Evolutionary conservation across 2,797 vertebrate species (phyloP).

Genomic region (Rhodeus uyekii): DNA sequence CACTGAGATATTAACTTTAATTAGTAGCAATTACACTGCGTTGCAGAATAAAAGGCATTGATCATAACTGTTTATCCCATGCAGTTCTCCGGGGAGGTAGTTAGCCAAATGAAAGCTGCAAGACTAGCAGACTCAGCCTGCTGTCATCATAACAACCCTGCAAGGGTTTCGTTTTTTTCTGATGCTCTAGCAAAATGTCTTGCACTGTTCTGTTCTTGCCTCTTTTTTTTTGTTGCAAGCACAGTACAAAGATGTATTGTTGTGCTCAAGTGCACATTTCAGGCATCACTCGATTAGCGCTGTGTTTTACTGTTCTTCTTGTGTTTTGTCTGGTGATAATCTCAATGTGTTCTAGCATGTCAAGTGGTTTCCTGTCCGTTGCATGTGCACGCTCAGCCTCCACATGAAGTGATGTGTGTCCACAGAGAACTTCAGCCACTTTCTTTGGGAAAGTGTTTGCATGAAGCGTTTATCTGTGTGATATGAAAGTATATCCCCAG

Average conservation of each 20-base stretch:
- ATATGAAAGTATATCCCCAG: neutral
- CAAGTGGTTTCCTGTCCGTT: conserved; percentile 17
- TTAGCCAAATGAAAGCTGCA: conserved; percentile 39
- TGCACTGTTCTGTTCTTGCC: neutral
- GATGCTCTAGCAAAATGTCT: conserved; percentile 34
- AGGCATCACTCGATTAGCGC: conserved; percentile 4
- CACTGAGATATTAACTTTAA: conserved; percentile 45
- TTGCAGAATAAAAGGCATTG: conserved; percentile 28
- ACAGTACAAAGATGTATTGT: conserved; percentile 1
- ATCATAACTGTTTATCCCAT: conserved; percentile 23
- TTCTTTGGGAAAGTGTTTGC: conserved; percentile 2
- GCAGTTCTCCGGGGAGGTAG: conserved; percentile 22
- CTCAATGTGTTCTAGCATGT: conserved; percentile 37
- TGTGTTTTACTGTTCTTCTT: neutral
- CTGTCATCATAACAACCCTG: conserved; percentile 36
- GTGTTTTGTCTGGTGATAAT: conserved; percentile 24
- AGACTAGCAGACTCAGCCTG: conserved; percentile 27
- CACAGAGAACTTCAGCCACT: neutral
- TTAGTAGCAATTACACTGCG: conserved; percentile 30
- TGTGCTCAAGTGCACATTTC: conserved; percentile 6
- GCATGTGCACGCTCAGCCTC: conserved; percentile 31
- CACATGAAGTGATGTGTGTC: neutral
- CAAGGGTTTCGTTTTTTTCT: conserved; percentile 10
- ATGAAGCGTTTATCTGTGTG: conserved; percentile 1
- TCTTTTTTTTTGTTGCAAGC: conserved; percentile 8